Conservation (phyloP, 2,888 invertebrate species). For the Sthenelais limicola region DNA sequence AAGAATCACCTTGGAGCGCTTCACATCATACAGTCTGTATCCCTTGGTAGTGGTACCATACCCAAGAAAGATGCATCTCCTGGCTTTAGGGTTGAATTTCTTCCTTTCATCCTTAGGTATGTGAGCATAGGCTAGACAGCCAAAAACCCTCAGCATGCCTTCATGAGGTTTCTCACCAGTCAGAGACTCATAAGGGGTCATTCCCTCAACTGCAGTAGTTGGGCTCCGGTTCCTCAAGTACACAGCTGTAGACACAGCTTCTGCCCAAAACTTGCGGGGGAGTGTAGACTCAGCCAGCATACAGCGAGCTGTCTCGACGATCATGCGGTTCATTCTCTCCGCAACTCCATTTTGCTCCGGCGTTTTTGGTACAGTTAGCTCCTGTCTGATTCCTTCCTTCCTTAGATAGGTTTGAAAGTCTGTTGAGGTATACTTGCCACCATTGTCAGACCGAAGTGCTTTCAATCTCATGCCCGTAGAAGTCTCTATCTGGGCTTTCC, state of each 20-base stretch:
- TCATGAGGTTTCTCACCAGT: conserved; percentile 43
- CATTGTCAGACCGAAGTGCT: no score
- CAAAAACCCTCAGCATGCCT: conserved; percentile 43
- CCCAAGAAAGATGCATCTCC: conserved; percentile 44
- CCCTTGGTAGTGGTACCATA: conserved; percentile 44
- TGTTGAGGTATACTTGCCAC: conserved; percentile 45
- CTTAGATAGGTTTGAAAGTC: conserved; percentile 53
- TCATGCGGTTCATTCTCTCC: conserved; percentile 62
- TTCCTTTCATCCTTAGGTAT: conserved; percentile 44
- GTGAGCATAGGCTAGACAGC: conserved; percentile 45
- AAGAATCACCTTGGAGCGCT: conserved; percentile 18
- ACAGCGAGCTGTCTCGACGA: conserved; percentile 61
- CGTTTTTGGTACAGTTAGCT: conserved; percentile 60
- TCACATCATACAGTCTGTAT: conserved; percentile 42
- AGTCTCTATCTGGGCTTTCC: no score
- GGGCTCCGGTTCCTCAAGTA: conserved; percentile 63
- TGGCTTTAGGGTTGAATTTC: conserved; percentile 39
- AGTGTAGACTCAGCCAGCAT: conserved; percentile 56
- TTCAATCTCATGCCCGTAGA: no score
- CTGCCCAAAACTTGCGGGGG: conserved; percentile 62
- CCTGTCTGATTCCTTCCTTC: conserved; percentile 60
- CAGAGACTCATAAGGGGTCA: conserved; percentile 53
- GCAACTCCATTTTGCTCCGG: conserved; percentile 67
- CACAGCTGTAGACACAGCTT: conserved; percentile 64
- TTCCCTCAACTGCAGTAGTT: conserved; percentile 45